Evolutionary conservation across 2,888 invertebrate genomes (phyloP), one percentile per base, ranked within the genome.

Genomic region (Phortica magna): DNA sequence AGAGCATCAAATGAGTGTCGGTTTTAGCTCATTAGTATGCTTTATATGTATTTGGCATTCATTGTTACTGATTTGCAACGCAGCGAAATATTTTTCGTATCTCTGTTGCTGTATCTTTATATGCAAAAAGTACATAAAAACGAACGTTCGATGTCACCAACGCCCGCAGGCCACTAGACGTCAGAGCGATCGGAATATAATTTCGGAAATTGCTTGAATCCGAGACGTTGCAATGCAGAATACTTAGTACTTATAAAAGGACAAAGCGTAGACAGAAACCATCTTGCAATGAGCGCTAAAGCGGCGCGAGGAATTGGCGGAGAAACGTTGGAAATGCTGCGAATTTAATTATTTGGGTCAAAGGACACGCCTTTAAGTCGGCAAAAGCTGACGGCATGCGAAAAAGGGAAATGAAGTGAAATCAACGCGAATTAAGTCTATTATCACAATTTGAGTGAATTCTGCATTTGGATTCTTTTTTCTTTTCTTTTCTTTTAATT

Each of bases 331-430:
- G n/a, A 55, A 76, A 71, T 71, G 61, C 71, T 74, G 41, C 75
- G 41, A 86, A 86, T 86, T 88, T 86, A 87, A 87, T 87, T 87
- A 87, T 88, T 84, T 85, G 81, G 87, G 88, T 86, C 87, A 87
- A 84, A 85, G 81, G 84, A 83, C 79, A 77, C 57, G 17, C 48
- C 39, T 64, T 14, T 14, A 72, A 48, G 48, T 48, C 48, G 14
- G 14, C 48, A 14, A 14, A 9, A 48, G 48, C 48, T 12, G 48
- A 1, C 7, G 48, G 48, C 48, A 48, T 5, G 48, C 48, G 14
- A 48, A 48, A 12, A 55, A 17, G 14, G 17, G n/a, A 79, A 78
- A 78, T 82, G 59, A 79, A 75, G 80, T 78, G 79, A 77, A 79
- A 79, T 77, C 73, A 77, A 67, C 67, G 81, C 79, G 75, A 84